Base-by-base conservation (phyloP, 2,888 invertebrate genomes). In the Argyra leucocephala region DNA sequence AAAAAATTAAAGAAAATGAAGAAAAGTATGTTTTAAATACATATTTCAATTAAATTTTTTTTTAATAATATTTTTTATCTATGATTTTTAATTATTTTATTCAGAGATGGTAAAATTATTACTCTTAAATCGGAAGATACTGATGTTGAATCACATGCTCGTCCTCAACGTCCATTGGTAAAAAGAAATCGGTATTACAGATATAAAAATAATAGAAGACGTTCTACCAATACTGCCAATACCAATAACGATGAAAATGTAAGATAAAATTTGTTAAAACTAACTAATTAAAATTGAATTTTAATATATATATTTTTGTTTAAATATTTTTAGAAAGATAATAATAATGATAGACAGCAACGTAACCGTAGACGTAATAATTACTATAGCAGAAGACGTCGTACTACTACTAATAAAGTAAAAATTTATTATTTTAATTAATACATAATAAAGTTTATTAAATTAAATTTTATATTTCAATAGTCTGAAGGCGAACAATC, bases 71-170 rank as follows among this genome's bases (percentile, higher is more conserved):
- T 58, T 21, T 22, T 21, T 22, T 22, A 22, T 58, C 3, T 58
- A 21, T 22, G 2, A 31, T 48, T 59, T 57, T 26, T 63, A 37
- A 62, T 37, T 7, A 59, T 62, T 57, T 18, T 64, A 69, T 73
- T 10, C 62, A 86, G 86, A 26, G 81, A 83, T 57, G 88, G 87
- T 0, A 84, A 85, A 66, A 79, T 82, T 2, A 84, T 88, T 69
- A 79, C 81, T 0, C 77, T 90, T 72, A 88, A 88, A 75, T 86
- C 87, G 69, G 84, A 83, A 60, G 88, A 89, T 75, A 87, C 88
- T 18, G 89, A 89, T 72, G 81, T 85, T 31, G 89, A 89, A 74
- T 78, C 79, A 59, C 84, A 84, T 72, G 81, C 73, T 61, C 72
- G 74, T 60, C 75, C 79, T 59, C 79, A 78, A 69, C 81, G 82